Conservation (phyloP, 2,113 vertebrate genomes). For the Falcunculus frontatus region DNA sequence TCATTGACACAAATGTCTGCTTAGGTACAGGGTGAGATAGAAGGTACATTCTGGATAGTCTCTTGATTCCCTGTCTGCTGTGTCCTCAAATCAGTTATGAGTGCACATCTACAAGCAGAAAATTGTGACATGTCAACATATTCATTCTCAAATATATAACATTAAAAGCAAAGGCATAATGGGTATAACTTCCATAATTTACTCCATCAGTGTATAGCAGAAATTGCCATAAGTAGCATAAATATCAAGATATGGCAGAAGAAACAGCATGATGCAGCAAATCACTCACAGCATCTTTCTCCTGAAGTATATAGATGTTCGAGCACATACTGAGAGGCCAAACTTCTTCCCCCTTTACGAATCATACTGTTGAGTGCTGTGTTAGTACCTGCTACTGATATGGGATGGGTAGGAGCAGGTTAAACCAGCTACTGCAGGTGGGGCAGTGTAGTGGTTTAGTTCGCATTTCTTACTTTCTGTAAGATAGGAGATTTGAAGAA, state of each 20-base stretch:
- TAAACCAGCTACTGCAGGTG: neutral
- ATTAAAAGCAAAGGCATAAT: neutral
- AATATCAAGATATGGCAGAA: neutral
- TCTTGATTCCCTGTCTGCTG: neutral
- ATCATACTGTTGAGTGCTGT: neutral
- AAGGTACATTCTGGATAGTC: neutral
- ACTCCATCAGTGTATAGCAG: neutral
- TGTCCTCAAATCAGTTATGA: neutral
- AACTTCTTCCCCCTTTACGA: fast-evolving
- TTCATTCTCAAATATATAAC: neutral
- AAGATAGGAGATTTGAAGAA: no score
- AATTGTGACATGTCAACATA: neutral
- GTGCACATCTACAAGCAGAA: neutral
- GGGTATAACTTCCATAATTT: neutral
- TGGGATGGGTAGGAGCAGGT: neutral
- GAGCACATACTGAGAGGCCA: neutral
- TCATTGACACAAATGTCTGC: neutral
- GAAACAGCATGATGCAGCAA: neutral
- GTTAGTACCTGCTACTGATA: neutral
- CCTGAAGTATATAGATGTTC: neutral
- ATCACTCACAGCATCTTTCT: neutral
- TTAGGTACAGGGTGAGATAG: neutral
- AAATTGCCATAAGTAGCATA: neutral
- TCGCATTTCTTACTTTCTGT: no score
- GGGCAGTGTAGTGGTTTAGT: no score